phyloP scores from a whole-genome alignment of 2,113 vertebrate genomes.

The Cisticola juncidis region DNA sequence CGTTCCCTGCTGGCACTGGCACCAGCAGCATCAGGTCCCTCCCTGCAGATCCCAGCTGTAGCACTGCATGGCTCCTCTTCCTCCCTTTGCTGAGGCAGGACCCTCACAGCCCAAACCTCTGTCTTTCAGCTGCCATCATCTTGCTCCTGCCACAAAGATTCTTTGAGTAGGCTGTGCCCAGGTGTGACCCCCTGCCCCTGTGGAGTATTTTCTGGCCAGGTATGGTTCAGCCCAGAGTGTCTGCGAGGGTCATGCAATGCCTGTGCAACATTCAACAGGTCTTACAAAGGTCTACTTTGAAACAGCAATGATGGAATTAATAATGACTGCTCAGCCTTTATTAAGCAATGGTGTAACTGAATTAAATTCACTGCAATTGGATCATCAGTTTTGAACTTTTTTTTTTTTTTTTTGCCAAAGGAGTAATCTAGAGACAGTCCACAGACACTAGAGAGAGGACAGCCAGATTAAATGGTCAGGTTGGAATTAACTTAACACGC shows the following conservation, averaged over 20 bases:
- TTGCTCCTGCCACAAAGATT: neutral
- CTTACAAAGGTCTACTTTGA: neutral
- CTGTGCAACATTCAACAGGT: neutral
- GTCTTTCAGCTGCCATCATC: neutral
- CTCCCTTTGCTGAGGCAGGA: neutral
- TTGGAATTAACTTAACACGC: neutral
- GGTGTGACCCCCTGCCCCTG: fast-evolving
- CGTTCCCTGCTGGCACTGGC: neutral
- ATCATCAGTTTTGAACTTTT: neutral
- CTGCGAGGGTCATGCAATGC: fast-evolving
- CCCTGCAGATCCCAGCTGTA: neutral
- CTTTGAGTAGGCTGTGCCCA: fast-evolving
- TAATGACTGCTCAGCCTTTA: neutral
- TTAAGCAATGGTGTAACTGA: neutral
- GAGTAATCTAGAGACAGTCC: neutral
- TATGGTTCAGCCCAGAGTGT: neutral
- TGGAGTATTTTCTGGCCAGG: fast-evolving
- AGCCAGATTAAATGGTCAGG: neutral
- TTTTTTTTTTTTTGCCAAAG: neutral
- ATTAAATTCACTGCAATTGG: neutral
- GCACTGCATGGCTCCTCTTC: neutral
- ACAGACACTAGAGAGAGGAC: neutral
- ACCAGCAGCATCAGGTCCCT: neutral
- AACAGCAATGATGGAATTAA: neutral
- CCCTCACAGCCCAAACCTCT: fast-evolving